Evolutionary conservation across 2,113 vertebrate genomes (phyloP), one percentile per base, ranked within the genome.

Genomic region (Scomber scombrus): DNA sequence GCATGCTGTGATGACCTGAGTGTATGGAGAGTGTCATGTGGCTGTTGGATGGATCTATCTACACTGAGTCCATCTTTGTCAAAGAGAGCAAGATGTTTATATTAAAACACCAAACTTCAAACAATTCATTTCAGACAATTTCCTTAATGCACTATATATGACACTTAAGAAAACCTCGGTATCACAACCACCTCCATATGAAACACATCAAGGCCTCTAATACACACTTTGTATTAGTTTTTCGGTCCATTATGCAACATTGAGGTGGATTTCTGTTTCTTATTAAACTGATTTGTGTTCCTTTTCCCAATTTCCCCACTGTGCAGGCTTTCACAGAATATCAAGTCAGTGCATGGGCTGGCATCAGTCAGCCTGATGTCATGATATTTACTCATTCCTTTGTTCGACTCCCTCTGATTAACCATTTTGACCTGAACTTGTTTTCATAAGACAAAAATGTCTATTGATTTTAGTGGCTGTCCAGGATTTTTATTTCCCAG

Each of bases 401-500:
- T 56, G 31, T 55, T 55, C 26, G 10, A 1, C 3, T 54, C 12
- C 9, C 26, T 65, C 16, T 43, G 58, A 61, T 54, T 46, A 66
- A 50, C 29, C 7, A 2, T 3, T 2, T 7, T 8, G 5, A 40
- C 71, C 18, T 55, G 26, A 18, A 45, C 55, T 46, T 14, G 1
- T 45, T 54, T 45, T 34, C 1, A 58, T 31, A 26, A 50, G 19
- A 29, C 43, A 62, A 51, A 51, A 50, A 69, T 7, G 2, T 40
- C 18, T 29, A 52, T 40, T 64, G 21, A 40, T 66, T 45, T 26
- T 54, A 40, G 50, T 3, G 1, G 18, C 51, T 46, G 11, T 18
- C 62, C 11, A 34, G 2, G 1, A 54, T 56, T 82, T 62, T 81
- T 55, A 61, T 70, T 51, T 69, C 10, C 56, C 26, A 56, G 7